Evolutionary conservation across 2,113 vertebrate genomes (phyloP).

Genomic region (Pardalotus punctatus): DNA sequence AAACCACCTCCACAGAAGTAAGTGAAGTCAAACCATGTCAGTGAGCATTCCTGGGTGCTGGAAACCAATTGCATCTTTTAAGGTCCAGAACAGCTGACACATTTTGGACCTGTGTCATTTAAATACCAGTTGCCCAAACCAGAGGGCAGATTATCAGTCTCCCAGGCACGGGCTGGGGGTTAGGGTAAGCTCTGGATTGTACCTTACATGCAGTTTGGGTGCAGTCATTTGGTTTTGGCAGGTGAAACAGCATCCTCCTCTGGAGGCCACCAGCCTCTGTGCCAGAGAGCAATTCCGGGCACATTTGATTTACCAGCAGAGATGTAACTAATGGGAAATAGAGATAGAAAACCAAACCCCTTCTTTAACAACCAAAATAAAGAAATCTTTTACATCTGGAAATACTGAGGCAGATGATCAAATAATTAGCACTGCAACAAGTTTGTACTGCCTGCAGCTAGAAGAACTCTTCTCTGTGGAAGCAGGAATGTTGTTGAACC

Average conservation of each 20-base stretch:
- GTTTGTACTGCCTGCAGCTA: conserved; percentile 45
- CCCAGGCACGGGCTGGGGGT: not conserved
- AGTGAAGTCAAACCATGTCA: not conserved
- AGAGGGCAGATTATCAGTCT: not conserved
- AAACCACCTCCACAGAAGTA: not conserved
- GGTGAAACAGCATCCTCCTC: not conserved
- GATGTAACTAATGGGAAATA: not conserved
- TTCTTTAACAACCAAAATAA: conserved; percentile 23
- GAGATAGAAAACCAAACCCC: not conserved
- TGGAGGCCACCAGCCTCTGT: not conserved
- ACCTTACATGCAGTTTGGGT: not conserved
- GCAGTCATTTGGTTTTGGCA: not conserved
- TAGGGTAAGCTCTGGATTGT: not conserved
- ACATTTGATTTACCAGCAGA: not conserved
- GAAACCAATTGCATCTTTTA: not conserved
- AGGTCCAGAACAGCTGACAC: not conserved
- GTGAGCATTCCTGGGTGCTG: not conserved
- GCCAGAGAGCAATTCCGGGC: not conserved
- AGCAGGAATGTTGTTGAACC: not conserved
- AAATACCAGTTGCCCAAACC: not conserved
- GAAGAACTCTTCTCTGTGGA: not conserved
- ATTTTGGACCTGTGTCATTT: not conserved
- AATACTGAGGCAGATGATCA: conserved; percentile 12
- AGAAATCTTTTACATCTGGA: conserved; percentile 41
- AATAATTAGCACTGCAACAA: conserved; percentile 35